Evolutionary conservation across 2,888 invertebrate species (phyloP).

Genomic region (Julus scandinavius): DNA sequence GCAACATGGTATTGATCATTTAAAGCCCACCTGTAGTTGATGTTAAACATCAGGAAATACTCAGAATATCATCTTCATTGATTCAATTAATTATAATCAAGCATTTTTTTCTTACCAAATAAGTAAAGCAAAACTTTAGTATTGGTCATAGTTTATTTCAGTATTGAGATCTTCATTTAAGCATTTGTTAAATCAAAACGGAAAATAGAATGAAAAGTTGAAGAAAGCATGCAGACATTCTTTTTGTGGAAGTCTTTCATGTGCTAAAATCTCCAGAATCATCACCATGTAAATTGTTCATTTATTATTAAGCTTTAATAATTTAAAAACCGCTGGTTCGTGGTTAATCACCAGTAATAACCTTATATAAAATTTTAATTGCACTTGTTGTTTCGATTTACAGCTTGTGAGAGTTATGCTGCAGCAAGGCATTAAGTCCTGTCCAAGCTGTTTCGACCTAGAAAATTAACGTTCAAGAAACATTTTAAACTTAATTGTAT

Average conservation of each 20-base stretch:
- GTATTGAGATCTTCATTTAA: background rate
- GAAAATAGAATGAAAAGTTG: background rate
- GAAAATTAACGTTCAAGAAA: background rate
- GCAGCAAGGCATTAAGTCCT: slow-evolving; percentile 19
- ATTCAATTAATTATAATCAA: background rate
- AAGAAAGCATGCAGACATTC: background rate
- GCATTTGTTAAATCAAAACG: background rate
- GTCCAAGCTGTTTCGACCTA: slow-evolving; percentile 51
- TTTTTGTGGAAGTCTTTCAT: background rate
- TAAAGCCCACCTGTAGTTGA: no score
- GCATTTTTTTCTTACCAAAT: background rate
- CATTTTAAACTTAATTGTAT: background rate
- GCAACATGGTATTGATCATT: no score
- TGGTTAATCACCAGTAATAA: background rate
- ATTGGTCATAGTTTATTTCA: background rate
- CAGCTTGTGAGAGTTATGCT: background rate
- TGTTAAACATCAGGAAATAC: no score
- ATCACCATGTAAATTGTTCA: background rate
- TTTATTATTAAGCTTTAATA: background rate
- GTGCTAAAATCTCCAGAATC: background rate
- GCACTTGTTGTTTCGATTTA: background rate
- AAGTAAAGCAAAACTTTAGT: background rate
- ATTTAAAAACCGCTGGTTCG: background rate
- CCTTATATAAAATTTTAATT: background rate
- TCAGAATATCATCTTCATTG: background rate